Conservation (phyloP, 2,113 vertebrate species). For the Tinamus guttatus region DNA sequence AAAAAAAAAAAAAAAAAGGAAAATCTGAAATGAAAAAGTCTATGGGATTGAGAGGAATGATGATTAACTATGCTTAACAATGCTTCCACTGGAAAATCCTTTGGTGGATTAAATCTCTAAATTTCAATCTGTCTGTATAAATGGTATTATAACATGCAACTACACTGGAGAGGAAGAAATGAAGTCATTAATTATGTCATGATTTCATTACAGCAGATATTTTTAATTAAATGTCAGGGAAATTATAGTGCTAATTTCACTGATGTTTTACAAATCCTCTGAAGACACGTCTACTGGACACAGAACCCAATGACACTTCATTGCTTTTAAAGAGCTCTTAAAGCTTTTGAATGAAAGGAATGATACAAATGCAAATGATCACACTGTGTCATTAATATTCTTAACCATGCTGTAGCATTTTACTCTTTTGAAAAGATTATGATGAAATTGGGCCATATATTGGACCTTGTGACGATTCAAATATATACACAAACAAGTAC, state of each 20-base stretch:
- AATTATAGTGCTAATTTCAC: neutral
- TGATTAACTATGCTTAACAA: neutral
- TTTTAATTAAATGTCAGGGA: neutral
- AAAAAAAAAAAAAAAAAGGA: neutral
- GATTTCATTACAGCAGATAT: neutral
- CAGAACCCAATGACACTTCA: neutral
- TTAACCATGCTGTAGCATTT: neutral
- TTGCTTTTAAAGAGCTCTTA: neutral
- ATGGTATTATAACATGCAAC: neutral
- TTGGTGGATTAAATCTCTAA: neutral
- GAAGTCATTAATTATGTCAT: neutral
- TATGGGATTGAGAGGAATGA: neutral
- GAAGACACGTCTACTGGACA: neutral
- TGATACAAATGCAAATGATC: neutral
- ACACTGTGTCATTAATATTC: neutral
- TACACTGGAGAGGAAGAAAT: neutral
- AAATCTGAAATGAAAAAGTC: neutral
- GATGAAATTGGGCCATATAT: neutral
- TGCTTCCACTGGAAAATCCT: neutral
- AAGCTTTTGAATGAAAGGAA: neutral
- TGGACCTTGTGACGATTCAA: neutral
- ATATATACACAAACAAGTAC: accelerated
- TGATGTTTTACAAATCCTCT: neutral
- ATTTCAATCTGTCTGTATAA: neutral
- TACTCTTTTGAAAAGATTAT: neutral